Percentiles rank a stretch among this genome's conserved stretches.
These are phyloP conservation scores for Leptonema lineaticorne DNA, from an alignment of 1,140 invertebrate species.

Conservation along the genomic window DNA sequence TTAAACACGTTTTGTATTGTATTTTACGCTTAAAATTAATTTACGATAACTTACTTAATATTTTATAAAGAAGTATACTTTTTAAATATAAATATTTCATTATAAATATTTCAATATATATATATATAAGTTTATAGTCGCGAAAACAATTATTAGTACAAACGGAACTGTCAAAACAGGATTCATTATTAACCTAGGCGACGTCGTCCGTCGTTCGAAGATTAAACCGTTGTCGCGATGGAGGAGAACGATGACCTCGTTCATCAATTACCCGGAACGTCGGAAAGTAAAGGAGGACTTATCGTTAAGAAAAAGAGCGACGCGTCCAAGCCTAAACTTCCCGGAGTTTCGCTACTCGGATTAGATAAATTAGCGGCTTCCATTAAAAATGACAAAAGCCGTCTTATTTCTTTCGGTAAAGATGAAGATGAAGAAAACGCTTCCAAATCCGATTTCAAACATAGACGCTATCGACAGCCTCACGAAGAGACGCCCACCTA, in stretches of 20 bases:
- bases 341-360: slow-evolving; percentile 78
- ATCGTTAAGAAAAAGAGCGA: slow-evolving; percentile 78
- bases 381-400: slow-evolving; percentile 67
- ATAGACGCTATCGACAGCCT: slow-evolving; percentile 69
- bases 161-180: too few species aligned
- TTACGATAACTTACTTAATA: too few species aligned
- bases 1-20: too few species aligned
- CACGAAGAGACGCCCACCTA: slow-evolving; percentile 90
- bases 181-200: too few species aligned
- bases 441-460: slow-evolving; percentile 50
- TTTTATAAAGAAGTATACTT: too few species aligned
- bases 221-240: too few species aligned
- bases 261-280: slow-evolving; percentile 81
- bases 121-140: too few species aligned
- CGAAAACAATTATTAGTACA: too few species aligned
- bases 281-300: slow-evolving; percentile 75
- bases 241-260: slow-evolving; percentile 61
- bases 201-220: too few species aligned
- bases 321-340: slow-evolving; percentile 73
- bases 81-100: too few species aligned
- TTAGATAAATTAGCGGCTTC: slow-evolving; percentile 84
- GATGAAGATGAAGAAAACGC: slow-evolving; percentile 53
- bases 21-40: too few species aligned
- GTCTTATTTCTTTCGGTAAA: slow-evolving; percentile 66
- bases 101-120: too few species aligned